phyloP scores from a whole-genome alignment of 2,888 invertebrate genomes.

The Endotricha flammealis region DNA sequence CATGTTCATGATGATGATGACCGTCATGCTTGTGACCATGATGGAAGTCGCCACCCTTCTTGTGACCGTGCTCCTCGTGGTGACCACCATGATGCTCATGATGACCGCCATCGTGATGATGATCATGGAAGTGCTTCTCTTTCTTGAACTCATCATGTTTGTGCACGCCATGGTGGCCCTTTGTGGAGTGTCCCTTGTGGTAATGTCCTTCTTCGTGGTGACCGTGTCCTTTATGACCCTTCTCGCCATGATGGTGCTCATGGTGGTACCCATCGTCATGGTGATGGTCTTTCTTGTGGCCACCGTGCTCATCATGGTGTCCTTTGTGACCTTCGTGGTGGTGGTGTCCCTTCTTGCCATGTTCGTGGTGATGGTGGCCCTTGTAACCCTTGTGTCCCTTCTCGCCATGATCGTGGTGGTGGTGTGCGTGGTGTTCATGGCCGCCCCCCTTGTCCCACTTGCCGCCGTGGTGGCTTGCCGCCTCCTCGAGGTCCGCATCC shows the following conservation, averaged over 20 bases:
- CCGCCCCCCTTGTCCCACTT: slow-evolving; percentile 80
- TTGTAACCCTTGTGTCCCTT: slow-evolving; percentile 87
- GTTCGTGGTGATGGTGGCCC: slow-evolving; percentile 80
- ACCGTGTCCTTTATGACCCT: slow-evolving; percentile 80
- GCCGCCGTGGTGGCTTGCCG: slow-evolving; percentile 66
- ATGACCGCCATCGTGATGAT: slow-evolving; percentile 87
- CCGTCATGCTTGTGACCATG: slow-evolving; percentile 88
- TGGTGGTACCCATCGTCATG: slow-evolving; percentile 82
- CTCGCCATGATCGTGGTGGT: slow-evolving; percentile 82
- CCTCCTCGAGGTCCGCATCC: slow-evolving; percentile 74
- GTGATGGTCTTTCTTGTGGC: slow-evolving; percentile 82
- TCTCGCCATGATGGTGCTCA: slow-evolving; percentile 81
- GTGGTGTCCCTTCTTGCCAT: slow-evolving; percentile 85
- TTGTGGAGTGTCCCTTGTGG: slow-evolving; percentile 90
- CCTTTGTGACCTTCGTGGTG: slow-evolving; percentile 82
- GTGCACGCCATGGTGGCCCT: slow-evolving; percentile 91
- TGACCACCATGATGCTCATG: slow-evolving; percentile 89
- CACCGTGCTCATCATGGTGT: slow-evolving; percentile 80
- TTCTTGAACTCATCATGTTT: slow-evolving; percentile 92
- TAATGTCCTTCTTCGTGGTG: slow-evolving; percentile 81
- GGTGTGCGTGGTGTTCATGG: slow-evolving; percentile 80
- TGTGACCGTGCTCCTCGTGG: slow-evolving; percentile 87
- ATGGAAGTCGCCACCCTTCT: slow-evolving; percentile 89
- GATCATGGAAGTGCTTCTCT: slow-evolving; percentile 91
- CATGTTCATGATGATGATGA: slow-evolving; percentile 87